Base-by-base conservation (phyloP, 2,888 invertebrate genomes). In the Callimorpha dominula region DNA sequence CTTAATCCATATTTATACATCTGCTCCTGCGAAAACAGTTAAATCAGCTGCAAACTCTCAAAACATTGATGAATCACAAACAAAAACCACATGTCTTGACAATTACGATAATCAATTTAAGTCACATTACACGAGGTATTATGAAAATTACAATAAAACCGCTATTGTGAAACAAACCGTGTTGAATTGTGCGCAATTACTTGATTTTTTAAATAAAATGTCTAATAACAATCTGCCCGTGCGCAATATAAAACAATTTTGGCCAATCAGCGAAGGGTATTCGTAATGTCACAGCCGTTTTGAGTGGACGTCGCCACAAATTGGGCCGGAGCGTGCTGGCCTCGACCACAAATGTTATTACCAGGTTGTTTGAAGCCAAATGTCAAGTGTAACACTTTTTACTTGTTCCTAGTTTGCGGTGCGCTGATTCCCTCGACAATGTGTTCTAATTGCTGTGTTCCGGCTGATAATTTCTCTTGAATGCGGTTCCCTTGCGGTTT, bases 371-470 rank as follows among this genome's bases (percentile, higher is more conserved):
- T 78, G 74, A 79, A 76, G 84, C 84, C 84, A 84, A 84, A 84
- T 84, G 84, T 84, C 84, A 84, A 84, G 75, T 65, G 71, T 78
- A 78, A 82, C 82, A 82, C 73, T 85, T 84, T 83, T 83, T 80
- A 81, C 78, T 77, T 68, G 72, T 72, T 72, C 72, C 75, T 78
- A 80, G 67, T 76, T 77, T 84, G 84, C 67, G 83, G 83, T 85
- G 74, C 11, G 40, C 70, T 83, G 85, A 84, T 84, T 84, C 74
- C 72, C 69, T 74, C 79, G 81, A 93, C 94, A 94, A 94, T 94
- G 88, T 94, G 94, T 88, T 92, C 88, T 94, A 86, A 86, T 86
- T 84, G 85, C 68, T 9, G 17, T 78, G 76, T 86, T 86, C 86
- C 85, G 81, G 82, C 71, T 77, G 77, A 71, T 74, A 75, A 65